Base-by-base conservation (phyloP, 2,888 invertebrate species). In the Eremobia ochroleuca region DNA sequence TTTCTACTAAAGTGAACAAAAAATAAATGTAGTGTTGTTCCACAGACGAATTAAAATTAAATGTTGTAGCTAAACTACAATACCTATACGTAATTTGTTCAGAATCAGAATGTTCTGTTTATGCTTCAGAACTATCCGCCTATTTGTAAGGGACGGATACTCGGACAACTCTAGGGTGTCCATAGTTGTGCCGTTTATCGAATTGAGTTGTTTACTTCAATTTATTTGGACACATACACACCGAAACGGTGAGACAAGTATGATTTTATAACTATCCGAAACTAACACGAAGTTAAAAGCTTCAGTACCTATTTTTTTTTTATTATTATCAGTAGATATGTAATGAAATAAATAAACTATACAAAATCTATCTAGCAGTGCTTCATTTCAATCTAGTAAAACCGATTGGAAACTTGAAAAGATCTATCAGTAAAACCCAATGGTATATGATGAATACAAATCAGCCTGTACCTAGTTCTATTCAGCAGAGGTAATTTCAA, bases 331-430 rank as follows among this genome's bases (percentile, higher is more conserved):
- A 52, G 43, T 37, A 9, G 34, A 13, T 72, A 64, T 18, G 64
- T 73, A 58, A 73, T 72, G 15, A 34, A 76, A 58, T 76, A 67
- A 77, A 79, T 46, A 55, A 64, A 64, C 11, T 65, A 58, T 28
- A 40, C 6, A 72, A 78, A 58, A 52, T n/a, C 52, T 40, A 64
- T 40, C 15, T 37, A 28, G 21, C 1, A 65, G 40, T 64, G 72
- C 81, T 73, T 79, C 15, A 81, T 79, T 79, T 59, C 4, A n/a
- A 64, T 28, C 2, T 59, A 59, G 15, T 25, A 37, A 28, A 43
- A 46, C 43, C 6, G 52, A n/a, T n/a, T 13, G 28, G 2, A 31
- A 73, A 25, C 21, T n/a, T 52, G 61, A 28, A 58, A 58, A 59
- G 1, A 18, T 18, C 18, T 46, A 49, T 31, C 34, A 43, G 18